phyloP scores from a whole-genome alignment of 2,888 invertebrate species.

The Eutolmus rufibarbis region DNA sequence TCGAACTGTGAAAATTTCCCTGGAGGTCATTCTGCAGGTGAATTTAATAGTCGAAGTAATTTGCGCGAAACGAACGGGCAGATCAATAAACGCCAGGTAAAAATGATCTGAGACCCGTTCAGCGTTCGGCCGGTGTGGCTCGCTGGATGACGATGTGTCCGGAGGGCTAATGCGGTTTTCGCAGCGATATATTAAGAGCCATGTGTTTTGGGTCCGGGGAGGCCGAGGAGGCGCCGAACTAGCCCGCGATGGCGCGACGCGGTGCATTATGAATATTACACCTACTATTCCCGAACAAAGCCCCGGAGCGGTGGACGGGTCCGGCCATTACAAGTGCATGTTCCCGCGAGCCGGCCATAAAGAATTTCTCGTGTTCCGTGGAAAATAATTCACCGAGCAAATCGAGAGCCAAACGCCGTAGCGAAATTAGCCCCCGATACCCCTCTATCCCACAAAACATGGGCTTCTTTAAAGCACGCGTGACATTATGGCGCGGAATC shows the following conservation, averaged over 20 bases:
- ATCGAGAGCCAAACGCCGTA: neutral
- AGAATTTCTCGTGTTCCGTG: constrained; percentile 18
- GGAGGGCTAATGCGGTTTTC: constrained; percentile 12
- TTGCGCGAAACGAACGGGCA: constrained; percentile 17
- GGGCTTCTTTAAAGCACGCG: constrained; percentile 8
- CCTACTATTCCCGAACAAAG: constrained; percentile 20
- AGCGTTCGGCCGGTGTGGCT: neutral
- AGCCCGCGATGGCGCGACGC: neutral
- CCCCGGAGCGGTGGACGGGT: constrained; percentile 9
- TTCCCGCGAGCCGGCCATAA: constrained; percentile 2
- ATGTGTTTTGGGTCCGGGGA: neutral
- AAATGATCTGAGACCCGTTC: neutral
- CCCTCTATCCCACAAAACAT: neutral
- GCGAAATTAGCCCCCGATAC: neutral
- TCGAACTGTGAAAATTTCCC: constrained; percentile 26
- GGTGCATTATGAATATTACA: constrained; percentile 38
- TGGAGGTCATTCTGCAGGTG: constrained; percentile 27
- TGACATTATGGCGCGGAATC: constrained; percentile 6
- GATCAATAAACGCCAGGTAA: constrained; percentile 27
- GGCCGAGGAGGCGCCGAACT: neutral
- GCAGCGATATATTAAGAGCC: constrained; percentile 17
- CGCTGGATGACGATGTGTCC: neutral
- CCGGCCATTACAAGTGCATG: constrained; percentile 28
- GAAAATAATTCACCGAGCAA: neutral
- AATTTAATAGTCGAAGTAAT: constrained; percentile 32